Conservation (phyloP, 1,140 invertebrate species). For the Hestina assimilis region DNA sequence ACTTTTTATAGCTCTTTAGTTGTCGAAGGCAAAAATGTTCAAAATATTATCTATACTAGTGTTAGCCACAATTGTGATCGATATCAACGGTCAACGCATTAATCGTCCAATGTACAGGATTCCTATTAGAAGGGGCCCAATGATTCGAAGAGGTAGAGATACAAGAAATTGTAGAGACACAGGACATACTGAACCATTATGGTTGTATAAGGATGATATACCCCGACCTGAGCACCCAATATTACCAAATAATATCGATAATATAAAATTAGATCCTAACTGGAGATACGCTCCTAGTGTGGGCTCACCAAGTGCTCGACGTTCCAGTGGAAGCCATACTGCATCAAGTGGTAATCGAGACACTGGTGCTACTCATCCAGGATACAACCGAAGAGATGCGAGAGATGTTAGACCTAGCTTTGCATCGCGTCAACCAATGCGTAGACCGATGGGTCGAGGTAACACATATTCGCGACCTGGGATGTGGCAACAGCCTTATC, state of each 20-base stretch:
- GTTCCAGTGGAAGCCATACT: conserved; percentile 35
- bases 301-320: conserved; percentile 43
- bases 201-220: conserved; percentile 44
- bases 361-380: conserved; percentile 43
- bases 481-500: background rate
- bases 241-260: conserved; percentile 44
- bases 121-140: conserved; percentile 21
- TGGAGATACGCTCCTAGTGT: conserved; percentile 39
- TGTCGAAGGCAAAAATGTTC: conserved; percentile 39
- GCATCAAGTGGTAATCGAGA: conserved; percentile 34
- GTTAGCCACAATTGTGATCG: conserved; percentile 26
- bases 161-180: too few species aligned
- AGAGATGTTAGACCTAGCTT: conserved; percentile 25
- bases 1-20: too few species aligned
- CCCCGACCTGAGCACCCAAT: conserved; percentile 43
- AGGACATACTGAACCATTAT: conserved; percentile 37
- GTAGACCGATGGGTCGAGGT: background rate
- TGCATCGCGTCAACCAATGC: background rate
- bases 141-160: conserved; percentile 37
- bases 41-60: conserved; percentile 31
- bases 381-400: conserved; percentile 47
- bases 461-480: background rate
- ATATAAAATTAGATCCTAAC: conserved; percentile 42
- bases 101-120: conserved; percentile 45
- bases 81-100: conserved; percentile 34